Conservation (phyloP, 1,140 invertebrate genomes). For the Temnothorax curvispinosus region DNA sequence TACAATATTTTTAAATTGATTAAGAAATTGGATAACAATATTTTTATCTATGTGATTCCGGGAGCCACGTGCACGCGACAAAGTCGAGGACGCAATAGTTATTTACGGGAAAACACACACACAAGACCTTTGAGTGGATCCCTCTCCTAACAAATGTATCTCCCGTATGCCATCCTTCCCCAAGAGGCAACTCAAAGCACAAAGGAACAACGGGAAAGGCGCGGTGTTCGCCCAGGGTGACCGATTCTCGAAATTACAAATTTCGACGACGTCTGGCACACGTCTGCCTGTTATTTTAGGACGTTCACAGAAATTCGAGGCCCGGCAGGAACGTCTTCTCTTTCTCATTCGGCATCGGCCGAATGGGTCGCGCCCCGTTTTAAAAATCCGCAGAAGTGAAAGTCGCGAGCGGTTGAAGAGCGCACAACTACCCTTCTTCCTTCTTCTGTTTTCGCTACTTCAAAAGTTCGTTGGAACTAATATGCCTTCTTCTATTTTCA, state of each 20-base stretch:
- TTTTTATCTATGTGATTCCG: not conserved
- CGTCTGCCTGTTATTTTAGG: slow-evolving; percentile 69
- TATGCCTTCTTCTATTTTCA: slow-evolving; percentile 41
- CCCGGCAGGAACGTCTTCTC: slow-evolving; percentile 36
- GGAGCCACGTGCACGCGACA: not conserved
- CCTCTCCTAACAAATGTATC: slow-evolving; percentile 4
- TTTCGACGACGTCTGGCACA: slow-evolving; percentile 69
- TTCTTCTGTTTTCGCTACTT: not conserved
- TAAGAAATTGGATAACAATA: no score
- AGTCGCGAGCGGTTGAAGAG: not conserved
- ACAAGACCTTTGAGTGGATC: not conserved
- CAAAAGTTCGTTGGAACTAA: slow-evolving; percentile 13
- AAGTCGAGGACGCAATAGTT: not conserved
- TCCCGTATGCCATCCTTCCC: not conserved
- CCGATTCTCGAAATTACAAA: slow-evolving; percentile 63
- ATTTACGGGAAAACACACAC: not conserved
- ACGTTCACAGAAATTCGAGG: slow-evolving; percentile 63
- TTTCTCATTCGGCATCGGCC: slow-evolving; percentile 32
- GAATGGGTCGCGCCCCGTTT: slow-evolving; percentile 48
- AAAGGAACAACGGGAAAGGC: not conserved
- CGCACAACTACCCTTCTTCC: slow-evolving; percentile 5
- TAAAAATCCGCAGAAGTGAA: slow-evolving; percentile 54
- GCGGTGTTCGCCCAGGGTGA: not conserved
- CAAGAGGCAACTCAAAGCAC: not conserved
- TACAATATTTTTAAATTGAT: not conserved